Evolutionary conservation across 2,113 vertebrate species (phyloP), one percentile per base, ranked within the genome.

Genomic region (Seriola aureovittata): DNA sequence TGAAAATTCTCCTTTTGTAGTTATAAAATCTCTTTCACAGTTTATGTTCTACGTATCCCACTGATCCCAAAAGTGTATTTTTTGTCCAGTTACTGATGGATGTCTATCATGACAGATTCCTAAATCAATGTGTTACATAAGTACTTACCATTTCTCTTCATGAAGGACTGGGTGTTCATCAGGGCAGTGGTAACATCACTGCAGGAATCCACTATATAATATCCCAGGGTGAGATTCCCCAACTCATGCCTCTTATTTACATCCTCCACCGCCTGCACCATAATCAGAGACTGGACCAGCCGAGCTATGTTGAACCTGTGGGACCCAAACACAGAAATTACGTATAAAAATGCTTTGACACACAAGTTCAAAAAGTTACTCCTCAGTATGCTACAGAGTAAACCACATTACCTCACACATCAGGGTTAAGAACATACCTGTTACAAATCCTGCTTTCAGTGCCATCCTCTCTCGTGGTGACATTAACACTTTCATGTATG

Each of bases 141-240:
- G 4, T 58, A 42, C 79, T 82, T 10, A 75, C 74, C 3, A 12
- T 38, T 76, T 34, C 1, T 25, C 1, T 32, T 80, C 71, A 87
- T 81, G 38, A 91, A 76, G 54, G 23, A 38, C 0, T 73, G 29
- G 50, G 57, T 60, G 34, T 58, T 50, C 23, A 38, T 71, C 34
- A 87, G 34, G 5, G 89, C 82, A 23, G 85, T 90, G 62, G 82
- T 78, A 25, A 72, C 55, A 0, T 91, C 78, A 25, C 74, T 46
- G 25, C 90, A 92, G 38, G 93, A 84, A 62, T 90, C 89, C 44
- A 84, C 46, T 55, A 91, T 84, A 34, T 8, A 66, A 80, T 92
- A 93, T 48, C 91, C 90, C 60, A 93, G 74, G 29, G 59, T 91
- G 1, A 90, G 78, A 29, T 87, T 88, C 9, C 83, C 85, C 52